Base-by-base conservation (phyloP, 1,140 invertebrate species). In the Trypoxylus dichotomus region DNA sequence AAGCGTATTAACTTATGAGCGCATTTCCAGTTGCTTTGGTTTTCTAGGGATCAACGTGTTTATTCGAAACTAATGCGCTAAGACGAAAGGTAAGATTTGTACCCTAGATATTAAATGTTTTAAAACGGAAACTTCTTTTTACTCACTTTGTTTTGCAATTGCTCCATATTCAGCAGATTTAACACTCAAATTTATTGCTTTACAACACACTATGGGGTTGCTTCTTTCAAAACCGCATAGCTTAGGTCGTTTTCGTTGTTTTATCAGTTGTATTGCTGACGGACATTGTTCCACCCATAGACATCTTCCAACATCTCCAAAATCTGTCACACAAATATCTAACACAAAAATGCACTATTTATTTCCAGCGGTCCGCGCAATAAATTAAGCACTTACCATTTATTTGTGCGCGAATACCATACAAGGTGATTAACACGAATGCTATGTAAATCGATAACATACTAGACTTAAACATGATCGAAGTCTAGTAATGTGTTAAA, bases 81-180 rank as follows among this genome's bases (percentile, higher is more conserved):
- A n/a, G n/a, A 8, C 32, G 32, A 5, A 2, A 37, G 32, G 32
- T 37, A 5, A 7, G 2, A 37, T 7, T 37, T 5, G 32, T 5
- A 37, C 10, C 2, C 5, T 37, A 37, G 32, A 8, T 7, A 37
- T 37, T 37, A 37, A 37, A 37, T 37, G 10, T 8, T 0, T 37
- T 37, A 37, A 0, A 37, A 37, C 10, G 10, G 5, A 37, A 37
- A 37, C 10, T 37, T 8, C 8, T 47, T 47, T 15, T 13, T 54
- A 54, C 47, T 54, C 27, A 71, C 63, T 71, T 71, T 71, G 8
- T 71, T 71, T 24, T 19, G 63, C 24, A 32, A 71, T 27, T 27
- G 8, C 8, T 24, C 13, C 29, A 11, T 13, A 24, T 71, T 29
- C 24, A 29, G 1, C 27, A 15, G n/a, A 24, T 7, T 24, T n/a